phyloP scores from a whole-genome alignment of 2,113 vertebrate species.

The Catagonus wagneri region DNA sequence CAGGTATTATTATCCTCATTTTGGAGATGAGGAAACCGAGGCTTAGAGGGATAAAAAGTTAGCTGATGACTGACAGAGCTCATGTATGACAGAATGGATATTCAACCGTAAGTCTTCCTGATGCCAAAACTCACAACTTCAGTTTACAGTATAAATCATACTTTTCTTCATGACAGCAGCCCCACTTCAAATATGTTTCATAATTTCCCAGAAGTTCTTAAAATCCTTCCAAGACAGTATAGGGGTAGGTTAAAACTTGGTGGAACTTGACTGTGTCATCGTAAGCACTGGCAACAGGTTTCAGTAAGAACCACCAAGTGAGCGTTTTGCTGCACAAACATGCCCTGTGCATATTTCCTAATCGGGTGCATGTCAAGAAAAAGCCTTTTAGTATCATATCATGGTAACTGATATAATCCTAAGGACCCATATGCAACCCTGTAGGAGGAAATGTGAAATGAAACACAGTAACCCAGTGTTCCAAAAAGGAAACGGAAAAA shows the following conservation, averaged over 20 bases:
- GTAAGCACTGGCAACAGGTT: background rate
- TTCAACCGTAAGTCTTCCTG: constrained; percentile 26
- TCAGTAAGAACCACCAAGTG: background rate
- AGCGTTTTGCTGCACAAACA: constrained; percentile 5
- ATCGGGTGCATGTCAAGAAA: constrained; percentile 26
- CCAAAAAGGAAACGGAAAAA: background rate
- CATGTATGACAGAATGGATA: background rate
- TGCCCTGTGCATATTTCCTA: background rate
- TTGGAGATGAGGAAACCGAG: constrained; percentile 63
- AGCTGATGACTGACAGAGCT: background rate
- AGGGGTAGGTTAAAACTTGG: constrained; percentile 45
- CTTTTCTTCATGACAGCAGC: constrained; percentile 48
- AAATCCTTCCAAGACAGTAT: constrained; percentile 44
- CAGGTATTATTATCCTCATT: constrained; percentile 62
- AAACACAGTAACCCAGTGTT: background rate
- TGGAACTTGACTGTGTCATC: constrained; percentile 43
- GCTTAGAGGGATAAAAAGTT: constrained; percentile 29
- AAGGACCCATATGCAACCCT: background rate
- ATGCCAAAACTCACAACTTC: constrained; percentile 35
- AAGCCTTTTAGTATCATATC: background rate
- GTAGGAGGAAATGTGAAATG: background rate
- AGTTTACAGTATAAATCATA: constrained; percentile 60
- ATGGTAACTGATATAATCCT: background rate
- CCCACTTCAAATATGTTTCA: constrained; percentile 52
- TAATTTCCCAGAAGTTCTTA: constrained; percentile 67